phyloP scores from a whole-genome alignment of 2,888 invertebrate genomes.

The Eilema caniola region DNA sequence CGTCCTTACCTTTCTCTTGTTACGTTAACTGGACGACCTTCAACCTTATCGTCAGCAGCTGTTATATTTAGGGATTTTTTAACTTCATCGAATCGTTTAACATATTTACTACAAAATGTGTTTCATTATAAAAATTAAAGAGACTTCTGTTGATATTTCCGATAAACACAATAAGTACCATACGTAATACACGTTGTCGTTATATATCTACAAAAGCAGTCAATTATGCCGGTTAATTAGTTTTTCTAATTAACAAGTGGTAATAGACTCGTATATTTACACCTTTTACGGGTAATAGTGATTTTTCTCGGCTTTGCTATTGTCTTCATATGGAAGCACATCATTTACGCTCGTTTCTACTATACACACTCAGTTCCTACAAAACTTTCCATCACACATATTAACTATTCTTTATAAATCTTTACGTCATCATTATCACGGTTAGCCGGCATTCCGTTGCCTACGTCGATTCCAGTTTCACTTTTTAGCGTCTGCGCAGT shows the following conservation, averaged over 20 bases:
- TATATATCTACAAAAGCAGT: neutral
- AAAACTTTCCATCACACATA: slow-evolving; percentile 47
- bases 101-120: neutral
- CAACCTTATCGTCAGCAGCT: slow-evolving; percentile 54
- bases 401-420: slow-evolving; percentile 44
- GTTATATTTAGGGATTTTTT: slow-evolving; percentile 44
- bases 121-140: neutral
- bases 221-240: neutral
- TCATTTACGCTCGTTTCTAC: slow-evolving; percentile 15
- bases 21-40: slow-evolving; percentile 62
- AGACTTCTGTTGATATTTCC: neutral
- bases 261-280: slow-evolving; percentile 1
- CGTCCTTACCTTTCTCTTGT: slow-evolving; percentile 58
- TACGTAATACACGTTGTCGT: neutral
- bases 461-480: slow-evolving; percentile 79
- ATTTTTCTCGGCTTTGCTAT: slow-evolving; percentile 6
- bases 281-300: neutral
- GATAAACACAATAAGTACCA: no score
- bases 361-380: slow-evolving; percentile 11
- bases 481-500: slow-evolving; percentile 82
- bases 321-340: slow-evolving; percentile 6
- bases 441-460: slow-evolving; percentile 67
- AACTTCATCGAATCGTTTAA: slow-evolving; percentile 6
- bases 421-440: slow-evolving; percentile 66
- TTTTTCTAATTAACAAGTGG: neutral